These are phyloP conservation scores for Pyrrhosoma nymphula DNA, from an alignment of 2,888 invertebrate species.

Conservation along the genomic window DNA sequence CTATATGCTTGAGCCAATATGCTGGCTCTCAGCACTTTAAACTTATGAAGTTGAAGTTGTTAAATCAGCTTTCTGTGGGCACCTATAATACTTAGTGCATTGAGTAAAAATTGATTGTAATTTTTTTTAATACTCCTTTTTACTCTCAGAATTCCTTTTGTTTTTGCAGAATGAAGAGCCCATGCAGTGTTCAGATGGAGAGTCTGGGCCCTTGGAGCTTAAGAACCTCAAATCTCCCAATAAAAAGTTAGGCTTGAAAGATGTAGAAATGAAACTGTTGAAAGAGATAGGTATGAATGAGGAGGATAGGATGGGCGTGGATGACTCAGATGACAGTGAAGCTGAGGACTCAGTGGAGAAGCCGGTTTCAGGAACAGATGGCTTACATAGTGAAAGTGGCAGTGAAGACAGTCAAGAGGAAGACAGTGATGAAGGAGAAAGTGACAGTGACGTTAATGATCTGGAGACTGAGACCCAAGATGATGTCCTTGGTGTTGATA, in stretches of 20 bases:
- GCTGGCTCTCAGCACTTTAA: too few species aligned
- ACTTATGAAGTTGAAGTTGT: too few species aligned
- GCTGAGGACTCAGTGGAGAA: slow-evolving; percentile 64
- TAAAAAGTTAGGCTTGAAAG: not conserved
- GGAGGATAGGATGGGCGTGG: slow-evolving; percentile 71
- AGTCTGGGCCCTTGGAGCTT: not conserved
- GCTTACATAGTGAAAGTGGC: slow-evolving; percentile 76
- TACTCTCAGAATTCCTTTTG: too few species aligned
- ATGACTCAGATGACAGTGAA: slow-evolving; percentile 71
- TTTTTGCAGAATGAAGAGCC: slow-evolving; percentile 30
- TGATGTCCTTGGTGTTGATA: slow-evolving; percentile 68
- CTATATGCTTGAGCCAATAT: too few species aligned
- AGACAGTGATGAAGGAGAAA: slow-evolving; percentile 70
- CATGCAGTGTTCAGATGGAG: not conserved
- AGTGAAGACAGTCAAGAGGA: slow-evolving; percentile 75
- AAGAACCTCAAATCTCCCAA: not conserved
- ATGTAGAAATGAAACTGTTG: slow-evolving; percentile 45
- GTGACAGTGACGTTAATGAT: slow-evolving; percentile 64
- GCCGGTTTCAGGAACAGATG: slow-evolving; percentile 74
- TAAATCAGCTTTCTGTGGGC: too few species aligned
- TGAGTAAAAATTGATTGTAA: too few species aligned
- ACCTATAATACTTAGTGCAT: too few species aligned
- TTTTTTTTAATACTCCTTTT: too few species aligned
- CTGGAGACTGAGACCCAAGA: slow-evolving; percentile 68
- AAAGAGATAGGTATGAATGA: slow-evolving; percentile 69